A percentile compares a stretch with the other conserved stretches of the same genome.
Evolutionary conservation across 53 echinoderm and acorn worm genomes (phyloP).

Genomic region (Astropecten irregularis): DNA sequence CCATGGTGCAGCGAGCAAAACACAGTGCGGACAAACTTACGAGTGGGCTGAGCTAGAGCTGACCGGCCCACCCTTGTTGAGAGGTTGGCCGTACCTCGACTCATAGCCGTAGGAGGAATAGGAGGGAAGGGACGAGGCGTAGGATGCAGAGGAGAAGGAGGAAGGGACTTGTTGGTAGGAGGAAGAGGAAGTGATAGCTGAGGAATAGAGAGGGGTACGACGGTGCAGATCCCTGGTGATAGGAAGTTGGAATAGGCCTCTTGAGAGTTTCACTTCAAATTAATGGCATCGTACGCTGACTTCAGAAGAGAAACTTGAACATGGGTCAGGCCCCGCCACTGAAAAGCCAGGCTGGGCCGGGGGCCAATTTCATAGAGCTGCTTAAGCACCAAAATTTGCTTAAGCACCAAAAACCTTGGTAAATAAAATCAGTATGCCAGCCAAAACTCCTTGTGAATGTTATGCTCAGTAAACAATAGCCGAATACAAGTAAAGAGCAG

Average conservation of each 20-base stretch:
- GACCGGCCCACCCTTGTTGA: not conserved
- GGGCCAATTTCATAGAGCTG: too few relatives aligned
- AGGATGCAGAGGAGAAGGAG: too few relatives aligned
- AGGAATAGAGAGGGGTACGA: constrained; percentile 29
- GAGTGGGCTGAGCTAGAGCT: not conserved
- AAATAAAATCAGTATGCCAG: too few relatives aligned
- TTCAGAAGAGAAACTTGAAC: too few relatives aligned
- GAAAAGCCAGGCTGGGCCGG: too few relatives aligned
- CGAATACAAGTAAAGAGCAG: too few relatives aligned
- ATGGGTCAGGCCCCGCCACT: too few relatives aligned
- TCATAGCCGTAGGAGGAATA: not conserved
- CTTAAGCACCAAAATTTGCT: too few relatives aligned
- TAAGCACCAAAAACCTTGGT: too few relatives aligned
- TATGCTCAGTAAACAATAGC: too few relatives aligned
- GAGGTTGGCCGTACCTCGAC: constrained; percentile 10
- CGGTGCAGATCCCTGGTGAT: constrained; percentile 20
- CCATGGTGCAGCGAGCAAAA: constrained; percentile 5
- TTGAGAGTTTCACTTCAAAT: not conserved
- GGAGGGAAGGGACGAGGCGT: not conserved
- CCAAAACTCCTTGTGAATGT: too few relatives aligned
- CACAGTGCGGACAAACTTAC: constrained; percentile 29
- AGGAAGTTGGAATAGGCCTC: not conserved
- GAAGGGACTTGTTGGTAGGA: not conserved
- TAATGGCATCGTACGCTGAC: not conserved
- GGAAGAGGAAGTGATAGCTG: constrained; percentile 14